A percentile compares a stretch with the other conserved stretches of the same genome.
Conservation (phyloP, 2,113 vertebrate species). For the Empidonax alnorum region DNA sequence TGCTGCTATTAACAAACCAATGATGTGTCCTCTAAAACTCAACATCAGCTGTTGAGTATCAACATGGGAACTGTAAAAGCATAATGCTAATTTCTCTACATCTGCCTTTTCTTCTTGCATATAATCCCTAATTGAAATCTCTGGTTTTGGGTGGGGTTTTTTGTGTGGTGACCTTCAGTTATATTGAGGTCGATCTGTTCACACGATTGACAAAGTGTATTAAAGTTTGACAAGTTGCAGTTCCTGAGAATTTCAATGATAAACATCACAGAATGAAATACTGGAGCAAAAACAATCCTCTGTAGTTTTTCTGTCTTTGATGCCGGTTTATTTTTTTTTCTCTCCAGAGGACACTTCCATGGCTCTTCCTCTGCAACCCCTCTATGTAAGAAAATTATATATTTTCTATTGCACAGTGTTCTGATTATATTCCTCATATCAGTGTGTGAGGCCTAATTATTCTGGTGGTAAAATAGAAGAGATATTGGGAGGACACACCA, state of each 20-base stretch:
- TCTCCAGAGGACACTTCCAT: background rate
- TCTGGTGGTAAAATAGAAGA: background rate
- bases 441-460: background rate
- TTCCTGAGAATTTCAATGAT: background rate
- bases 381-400: background rate
- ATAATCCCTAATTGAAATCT: background rate
- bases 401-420: background rate
- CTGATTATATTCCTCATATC: background rate
- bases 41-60: background rate
- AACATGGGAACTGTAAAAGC: background rate
- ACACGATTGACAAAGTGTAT: background rate
- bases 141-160: background rate
- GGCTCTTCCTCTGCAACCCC: background rate
- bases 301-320: background rate
- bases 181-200: background rate
- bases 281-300: background rate
- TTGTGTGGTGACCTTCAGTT: background rate
- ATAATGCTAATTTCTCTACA: background rate
- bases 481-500: too few species aligned
- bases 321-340: background rate
- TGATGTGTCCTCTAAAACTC: slow-evolving; percentile 22
- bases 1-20: slow-evolving; percentile 26
- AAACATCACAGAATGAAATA: background rate
- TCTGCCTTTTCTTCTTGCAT: slow-evolving; percentile 33
- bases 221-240: background rate